A percentile compares a stretch with the other conserved stretches of the same genome.
Conservation (phyloP, 2,797 vertebrate genomes). For the Bovichtus diacanthus region DNA sequence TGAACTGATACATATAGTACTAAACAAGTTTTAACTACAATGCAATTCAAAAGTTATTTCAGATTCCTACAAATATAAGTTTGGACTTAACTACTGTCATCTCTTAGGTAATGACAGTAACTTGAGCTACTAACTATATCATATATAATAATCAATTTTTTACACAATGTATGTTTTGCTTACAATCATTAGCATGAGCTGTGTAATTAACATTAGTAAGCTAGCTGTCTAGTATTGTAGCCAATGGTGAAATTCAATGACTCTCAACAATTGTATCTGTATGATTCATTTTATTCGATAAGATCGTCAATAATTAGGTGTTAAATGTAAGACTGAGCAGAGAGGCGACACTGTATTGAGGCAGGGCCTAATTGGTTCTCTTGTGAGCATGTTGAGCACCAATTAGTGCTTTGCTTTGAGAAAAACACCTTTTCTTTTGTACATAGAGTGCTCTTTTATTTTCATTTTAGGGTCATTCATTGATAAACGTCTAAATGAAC, state of each 20-base stretch:
- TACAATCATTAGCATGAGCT: not conserved
- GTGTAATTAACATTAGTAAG: not conserved
- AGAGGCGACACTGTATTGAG: not conserved
- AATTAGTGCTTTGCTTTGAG: not conserved
- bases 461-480: not conserved
- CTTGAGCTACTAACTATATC: too few species aligned
- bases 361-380: not conserved
- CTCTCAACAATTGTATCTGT: not conserved
- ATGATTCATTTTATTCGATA: not conserved
- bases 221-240: not conserved
- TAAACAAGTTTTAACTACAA: not conserved
- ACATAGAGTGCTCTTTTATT: accelerated
- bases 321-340: not conserved
- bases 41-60: too few species aligned
- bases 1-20: not conserved
- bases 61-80: not conserved
- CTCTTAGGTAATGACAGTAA: not conserved
- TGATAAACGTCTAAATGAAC: not conserved
- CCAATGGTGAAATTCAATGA: not conserved
- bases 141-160: too few species aligned
- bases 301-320: too few species aligned
- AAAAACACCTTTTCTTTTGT: not conserved
- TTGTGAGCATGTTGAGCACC: not conserved
- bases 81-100: not conserved
- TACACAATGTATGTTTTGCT: too few species aligned